Evolutionary conservation across 2,888 invertebrate genomes (phyloP).

Genomic region (Epinotia ramella): DNA sequence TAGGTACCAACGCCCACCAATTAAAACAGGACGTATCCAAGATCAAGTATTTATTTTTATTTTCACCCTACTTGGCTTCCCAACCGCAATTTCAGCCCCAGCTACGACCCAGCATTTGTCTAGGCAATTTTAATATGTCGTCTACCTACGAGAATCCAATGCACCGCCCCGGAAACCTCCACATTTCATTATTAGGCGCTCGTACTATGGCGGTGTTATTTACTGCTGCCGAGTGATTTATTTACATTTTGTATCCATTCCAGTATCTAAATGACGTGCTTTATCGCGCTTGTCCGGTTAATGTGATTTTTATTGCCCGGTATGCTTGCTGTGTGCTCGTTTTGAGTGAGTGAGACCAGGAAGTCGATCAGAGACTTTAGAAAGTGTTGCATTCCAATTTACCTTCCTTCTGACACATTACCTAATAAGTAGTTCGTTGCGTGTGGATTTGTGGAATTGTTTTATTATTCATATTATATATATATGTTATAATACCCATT

Average conservation of each 20-base stretch:
- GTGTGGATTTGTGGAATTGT: too few relatives aligned
- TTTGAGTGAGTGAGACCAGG: conserved; percentile 14
- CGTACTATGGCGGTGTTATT: conserved; percentile 60
- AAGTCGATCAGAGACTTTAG: neutral
- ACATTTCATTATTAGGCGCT: conserved; percentile 43
- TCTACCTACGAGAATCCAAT: neutral
- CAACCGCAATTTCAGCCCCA: too few relatives aligned
- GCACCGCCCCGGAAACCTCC: conserved; percentile 17
- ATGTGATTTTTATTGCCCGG: conserved; percentile 69
- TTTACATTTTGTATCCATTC: conserved; percentile 72
- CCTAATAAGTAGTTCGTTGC: too few relatives aligned
- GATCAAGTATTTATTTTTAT: neutral
- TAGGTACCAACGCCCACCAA: too few relatives aligned
- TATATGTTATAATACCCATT: too few relatives aligned
- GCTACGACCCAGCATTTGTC: too few relatives aligned
- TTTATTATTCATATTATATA: too few relatives aligned
- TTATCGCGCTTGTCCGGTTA: conserved; percentile 71
- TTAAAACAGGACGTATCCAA: too few relatives aligned
- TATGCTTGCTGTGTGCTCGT: conserved; percentile 49
- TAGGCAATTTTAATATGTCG: neutral
- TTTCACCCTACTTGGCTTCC: neutral
- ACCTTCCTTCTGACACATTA: too few relatives aligned
- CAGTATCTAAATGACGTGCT: conserved; percentile 74
- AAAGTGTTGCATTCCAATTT: neutral
- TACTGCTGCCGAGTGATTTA: conserved; percentile 67